Conservation (phyloP, 1,140 invertebrate species). For the Drosophila melanica region DNA sequence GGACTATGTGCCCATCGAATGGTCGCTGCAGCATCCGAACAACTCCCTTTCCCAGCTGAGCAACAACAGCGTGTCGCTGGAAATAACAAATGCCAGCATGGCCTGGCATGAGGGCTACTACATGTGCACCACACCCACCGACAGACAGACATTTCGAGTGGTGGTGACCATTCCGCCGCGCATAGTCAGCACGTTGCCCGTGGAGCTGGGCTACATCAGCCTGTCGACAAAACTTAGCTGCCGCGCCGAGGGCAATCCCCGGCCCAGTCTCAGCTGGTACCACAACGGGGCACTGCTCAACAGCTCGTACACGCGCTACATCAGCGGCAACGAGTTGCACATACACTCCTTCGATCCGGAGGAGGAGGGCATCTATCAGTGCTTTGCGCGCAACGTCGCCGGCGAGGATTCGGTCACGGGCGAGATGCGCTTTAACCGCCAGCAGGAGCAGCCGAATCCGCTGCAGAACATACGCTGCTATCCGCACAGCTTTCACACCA, state of each 20-base stretch:
- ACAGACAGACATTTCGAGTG: conserved; percentile 72
- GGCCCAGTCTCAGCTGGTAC: conserved; percentile 73
- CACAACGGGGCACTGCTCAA: conserved; percentile 73
- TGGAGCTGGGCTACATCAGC: conserved; percentile 65
- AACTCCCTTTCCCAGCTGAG: conserved; percentile 53
- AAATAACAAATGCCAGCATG: conserved; percentile 56
- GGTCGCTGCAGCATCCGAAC: conserved; percentile 61
- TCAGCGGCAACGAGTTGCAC: conserved; percentile 70
- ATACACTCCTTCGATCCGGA: conserved; percentile 79
- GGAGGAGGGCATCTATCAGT: conserved; percentile 83
- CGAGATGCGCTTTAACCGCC: conserved; percentile 68
- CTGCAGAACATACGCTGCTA: conserved; percentile 81
- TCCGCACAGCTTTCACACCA: conserved; percentile 78
- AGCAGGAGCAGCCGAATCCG: conserved; percentile 61
- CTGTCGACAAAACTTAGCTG: conserved; percentile 67
- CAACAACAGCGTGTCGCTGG: conserved; percentile 69
- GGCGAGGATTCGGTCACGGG: conserved; percentile 74
- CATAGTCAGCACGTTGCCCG: conserved; percentile 58
- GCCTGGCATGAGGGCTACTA: conserved; percentile 67
- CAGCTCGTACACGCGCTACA: conserved; percentile 77
- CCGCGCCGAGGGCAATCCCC: conserved; percentile 71
- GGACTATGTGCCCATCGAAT: conserved; percentile 68
- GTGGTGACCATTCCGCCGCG: conserved; percentile 72
- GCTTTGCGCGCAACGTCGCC: conserved; percentile 76
- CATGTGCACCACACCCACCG: conserved; percentile 63